Evolutionary conservation across 2,888 invertebrate genomes (phyloP).

Genomic region (Parelbella ahira): DNA sequence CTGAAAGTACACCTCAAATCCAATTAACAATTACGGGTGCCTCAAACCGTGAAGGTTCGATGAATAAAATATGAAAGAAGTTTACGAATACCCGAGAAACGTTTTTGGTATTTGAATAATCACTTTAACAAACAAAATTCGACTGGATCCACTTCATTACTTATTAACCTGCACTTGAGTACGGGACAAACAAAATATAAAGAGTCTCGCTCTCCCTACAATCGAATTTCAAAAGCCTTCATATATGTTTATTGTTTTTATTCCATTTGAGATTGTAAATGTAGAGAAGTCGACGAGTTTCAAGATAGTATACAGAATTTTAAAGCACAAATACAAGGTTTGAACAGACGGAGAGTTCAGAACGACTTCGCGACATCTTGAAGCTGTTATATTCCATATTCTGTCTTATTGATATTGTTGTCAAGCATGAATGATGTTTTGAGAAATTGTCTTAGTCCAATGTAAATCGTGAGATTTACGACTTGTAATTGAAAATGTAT

Average conservation of each 20-base stretch:
- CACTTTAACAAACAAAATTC: constrained; percentile 78
- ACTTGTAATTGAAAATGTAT: too few species aligned
- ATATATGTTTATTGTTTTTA: constrained; percentile 10
- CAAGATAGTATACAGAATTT: constrained; percentile 10
- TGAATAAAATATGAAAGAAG: constrained; percentile 79
- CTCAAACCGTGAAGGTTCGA: constrained; percentile 69
- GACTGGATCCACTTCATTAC: constrained; percentile 71
- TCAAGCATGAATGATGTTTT: too few species aligned
- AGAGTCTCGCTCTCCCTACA: constrained; percentile 10
- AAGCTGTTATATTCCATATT: constrained; percentile 12
- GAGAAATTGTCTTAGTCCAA: too few species aligned
- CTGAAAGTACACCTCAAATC: constrained; percentile 43
- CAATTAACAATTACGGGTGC: constrained; percentile 65
- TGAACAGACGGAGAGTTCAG: constrained; percentile 13
- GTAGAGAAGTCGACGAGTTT: constrained; percentile 13
- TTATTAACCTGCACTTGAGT: constrained; percentile 71
- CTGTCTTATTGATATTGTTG: constrained; percentile 13
- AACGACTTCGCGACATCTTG: constrained; percentile 8
- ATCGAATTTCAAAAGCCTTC: constrained; percentile 14
- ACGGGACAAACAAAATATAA: constrained; percentile 50
- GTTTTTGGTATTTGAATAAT: constrained; percentile 80
- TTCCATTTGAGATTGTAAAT: constrained; percentile 12
- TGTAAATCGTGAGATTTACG: too few species aligned
- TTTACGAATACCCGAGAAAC: constrained; percentile 73
- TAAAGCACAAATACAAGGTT: constrained; percentile 13